These are phyloP conservation scores for Deroplatys truncata DNA, from an alignment of 2,888 invertebrate genomes.

Conservation along the genomic window DNA sequence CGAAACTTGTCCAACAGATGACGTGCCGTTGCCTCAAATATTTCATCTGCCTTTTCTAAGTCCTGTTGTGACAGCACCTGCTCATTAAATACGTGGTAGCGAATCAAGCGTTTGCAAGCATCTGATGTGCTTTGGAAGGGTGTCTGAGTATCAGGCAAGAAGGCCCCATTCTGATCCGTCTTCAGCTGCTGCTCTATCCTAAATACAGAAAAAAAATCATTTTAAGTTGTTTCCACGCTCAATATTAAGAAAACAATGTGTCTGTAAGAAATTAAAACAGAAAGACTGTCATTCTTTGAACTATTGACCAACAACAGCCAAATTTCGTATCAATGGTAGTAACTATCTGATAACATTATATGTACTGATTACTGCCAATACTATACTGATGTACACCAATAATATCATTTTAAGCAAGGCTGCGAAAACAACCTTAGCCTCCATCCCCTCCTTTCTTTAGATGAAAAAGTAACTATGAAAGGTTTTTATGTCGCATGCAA, in stretches of 20 bases:
- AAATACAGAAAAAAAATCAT: constrained; percentile 27
- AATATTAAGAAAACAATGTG: not conserved
- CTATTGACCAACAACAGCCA: too few species aligned
- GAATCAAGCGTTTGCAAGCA: constrained; percentile 68
- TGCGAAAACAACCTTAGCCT: too few species aligned
- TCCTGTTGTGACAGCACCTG: constrained; percentile 59
- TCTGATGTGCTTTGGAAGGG: constrained; percentile 69
- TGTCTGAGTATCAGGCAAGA: constrained; percentile 67
- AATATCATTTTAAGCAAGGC: too few species aligned
- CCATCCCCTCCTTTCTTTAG: too few species aligned
- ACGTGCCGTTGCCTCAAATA: constrained; percentile 59
- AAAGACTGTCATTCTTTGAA: too few species aligned
- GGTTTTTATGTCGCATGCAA: too few species aligned
- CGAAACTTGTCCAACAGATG: constrained; percentile 66
- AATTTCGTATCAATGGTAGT: too few species aligned
- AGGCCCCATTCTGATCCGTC: constrained; percentile 69
- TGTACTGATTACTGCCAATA: too few species aligned
- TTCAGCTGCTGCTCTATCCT: constrained; percentile 72
- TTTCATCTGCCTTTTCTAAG: constrained; percentile 63
- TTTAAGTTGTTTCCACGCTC: constrained; percentile 19
- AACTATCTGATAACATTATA: too few species aligned
- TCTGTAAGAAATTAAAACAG: constrained; percentile 19
- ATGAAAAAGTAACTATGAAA: too few species aligned
- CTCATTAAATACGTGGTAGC: constrained; percentile 73
- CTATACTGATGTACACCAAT: too few species aligned